phyloP scores from a whole-genome alignment of 2,888 invertebrate species.

The Drosophila suboccidentalis region DNA sequence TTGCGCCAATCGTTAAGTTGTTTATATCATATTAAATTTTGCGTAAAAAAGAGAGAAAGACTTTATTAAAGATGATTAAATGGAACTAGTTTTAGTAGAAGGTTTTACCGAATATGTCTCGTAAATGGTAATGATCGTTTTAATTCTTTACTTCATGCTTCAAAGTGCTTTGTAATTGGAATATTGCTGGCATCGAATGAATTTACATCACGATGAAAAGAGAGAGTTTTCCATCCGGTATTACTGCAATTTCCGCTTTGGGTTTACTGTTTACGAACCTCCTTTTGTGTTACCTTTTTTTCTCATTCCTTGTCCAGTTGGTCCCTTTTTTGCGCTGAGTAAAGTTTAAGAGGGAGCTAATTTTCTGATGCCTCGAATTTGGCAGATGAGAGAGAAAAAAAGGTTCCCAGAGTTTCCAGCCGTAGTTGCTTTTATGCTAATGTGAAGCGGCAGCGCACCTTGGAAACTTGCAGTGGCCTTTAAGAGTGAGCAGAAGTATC shows the following conservation, averaged over 20 bases:
- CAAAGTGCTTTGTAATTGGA: background rate
- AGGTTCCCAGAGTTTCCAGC: slow-evolving; percentile 8
- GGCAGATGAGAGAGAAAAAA: slow-evolving; percentile 53
- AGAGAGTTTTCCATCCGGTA: slow-evolving; percentile 9
- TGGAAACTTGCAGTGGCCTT: slow-evolving; percentile 42
- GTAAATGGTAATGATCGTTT: background rate
- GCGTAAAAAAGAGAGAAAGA: background rate
- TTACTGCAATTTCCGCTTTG: slow-evolving; percentile 12
- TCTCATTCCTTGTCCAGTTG: slow-evolving; percentile 14
- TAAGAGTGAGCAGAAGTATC: slow-evolving; percentile 45
- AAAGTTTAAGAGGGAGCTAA: slow-evolving; percentile 69
- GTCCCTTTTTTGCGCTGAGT: slow-evolving; percentile 39
- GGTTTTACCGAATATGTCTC: too few relatives aligned
- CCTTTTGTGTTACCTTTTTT: slow-evolving; percentile 41
- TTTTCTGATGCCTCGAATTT: slow-evolving; percentile 70
- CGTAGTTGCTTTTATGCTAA: slow-evolving; percentile 19
- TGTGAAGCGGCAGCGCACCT: slow-evolving; percentile 36
- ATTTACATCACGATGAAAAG: background rate
- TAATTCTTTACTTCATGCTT: background rate
- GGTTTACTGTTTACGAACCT: slow-evolving; percentile 37
- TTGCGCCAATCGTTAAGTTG: background rate
- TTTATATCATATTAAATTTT: background rate
- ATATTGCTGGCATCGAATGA: too few relatives aligned
- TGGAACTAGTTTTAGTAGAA: background rate
- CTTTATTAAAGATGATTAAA: background rate